Conservation (phyloP, 2,113 vertebrate species). For the Lasiurus borealis region DNA sequence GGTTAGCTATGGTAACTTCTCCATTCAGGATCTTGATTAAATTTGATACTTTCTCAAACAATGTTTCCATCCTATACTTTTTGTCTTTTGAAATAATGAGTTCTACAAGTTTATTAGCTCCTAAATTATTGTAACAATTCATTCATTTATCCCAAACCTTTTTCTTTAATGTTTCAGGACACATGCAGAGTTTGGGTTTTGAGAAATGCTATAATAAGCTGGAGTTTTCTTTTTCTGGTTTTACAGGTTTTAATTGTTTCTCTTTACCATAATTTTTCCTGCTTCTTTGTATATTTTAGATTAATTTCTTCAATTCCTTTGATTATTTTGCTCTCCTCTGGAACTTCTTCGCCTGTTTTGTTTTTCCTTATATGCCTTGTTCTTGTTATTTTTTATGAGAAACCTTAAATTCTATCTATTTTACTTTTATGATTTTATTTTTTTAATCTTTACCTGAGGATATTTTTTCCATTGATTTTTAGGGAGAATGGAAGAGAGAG, state of each 20-base stretch:
- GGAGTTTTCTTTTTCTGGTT: conserved; percentile 11
- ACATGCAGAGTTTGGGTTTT: conserved; percentile 39
- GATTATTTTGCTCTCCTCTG: neutral
- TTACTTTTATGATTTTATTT: no score
- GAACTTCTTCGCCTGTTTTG: neutral
- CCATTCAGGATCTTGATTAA: neutral
- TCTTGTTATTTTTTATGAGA: conserved; percentile 59
- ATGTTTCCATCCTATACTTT: neutral
- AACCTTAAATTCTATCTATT: conserved; percentile 9
- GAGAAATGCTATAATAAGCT: conserved; percentile 8
- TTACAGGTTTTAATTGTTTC: conserved; percentile 6
- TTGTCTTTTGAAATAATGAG: conserved; percentile 46
- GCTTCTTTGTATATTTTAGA: neutral
- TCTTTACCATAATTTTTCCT: neutral
- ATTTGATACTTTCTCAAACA: conserved; percentile 28
- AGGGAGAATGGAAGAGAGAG: neutral
- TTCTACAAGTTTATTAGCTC: conserved; percentile 40
- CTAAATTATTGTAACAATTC: neutral
- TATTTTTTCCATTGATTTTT: neutral
- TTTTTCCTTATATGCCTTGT: conserved; percentile 20
- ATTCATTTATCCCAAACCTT: neutral
- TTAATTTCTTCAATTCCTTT: conserved; percentile 17
- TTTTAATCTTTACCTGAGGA: neutral
- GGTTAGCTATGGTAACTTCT: neutral
- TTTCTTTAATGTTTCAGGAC: conserved; percentile 9